Evolutionary conservation across 2,888 invertebrate genomes (phyloP).

Genomic region (Cryptocheilus praepositus): DNA sequence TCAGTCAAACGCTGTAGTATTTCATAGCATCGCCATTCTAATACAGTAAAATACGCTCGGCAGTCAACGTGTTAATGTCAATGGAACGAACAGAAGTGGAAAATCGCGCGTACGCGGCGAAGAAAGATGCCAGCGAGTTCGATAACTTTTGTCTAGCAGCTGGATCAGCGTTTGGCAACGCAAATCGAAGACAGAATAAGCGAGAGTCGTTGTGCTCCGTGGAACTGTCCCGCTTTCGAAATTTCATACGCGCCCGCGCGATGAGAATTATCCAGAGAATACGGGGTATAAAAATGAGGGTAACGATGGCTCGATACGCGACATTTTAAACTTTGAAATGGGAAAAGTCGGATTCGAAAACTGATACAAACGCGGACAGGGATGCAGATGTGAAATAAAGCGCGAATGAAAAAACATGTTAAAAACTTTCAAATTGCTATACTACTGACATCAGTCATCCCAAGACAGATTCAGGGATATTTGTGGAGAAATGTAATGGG

Average conservation of each 20-base stretch:
- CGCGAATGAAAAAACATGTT: not conserved
- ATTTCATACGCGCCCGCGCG: conserved; percentile 31
- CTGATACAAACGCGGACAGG: conserved; percentile 11
- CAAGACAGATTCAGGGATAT: too few species aligned
- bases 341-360: conserved; percentile 36
- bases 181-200: conserved; percentile 29
- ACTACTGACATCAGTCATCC: too few species aligned
- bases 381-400: not conserved
- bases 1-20: too few species aligned
- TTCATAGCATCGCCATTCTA: too few species aligned
- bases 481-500: too few species aligned
- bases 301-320: conserved; percentile 28
- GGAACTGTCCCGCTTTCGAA: conserved; percentile 12
- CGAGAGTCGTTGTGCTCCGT: not conserved
- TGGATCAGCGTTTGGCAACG: not conserved
- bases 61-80: too few species aligned
- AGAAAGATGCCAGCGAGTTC: too few species aligned
- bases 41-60: too few species aligned
- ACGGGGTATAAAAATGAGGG: conserved; percentile 45
- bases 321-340: conserved; percentile 40
- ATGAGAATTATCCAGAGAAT: conserved; percentile 43
- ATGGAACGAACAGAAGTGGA: too few species aligned
- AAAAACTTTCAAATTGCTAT: too few species aligned
- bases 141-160: too few species aligned
- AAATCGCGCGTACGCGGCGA: too few species aligned